A percentile compares a stretch with the other conserved stretches of the same genome.
phyloP scores from a whole-genome alignment of 2,797 vertebrate species.

The Lepilemur ruficaudatus region DNA sequence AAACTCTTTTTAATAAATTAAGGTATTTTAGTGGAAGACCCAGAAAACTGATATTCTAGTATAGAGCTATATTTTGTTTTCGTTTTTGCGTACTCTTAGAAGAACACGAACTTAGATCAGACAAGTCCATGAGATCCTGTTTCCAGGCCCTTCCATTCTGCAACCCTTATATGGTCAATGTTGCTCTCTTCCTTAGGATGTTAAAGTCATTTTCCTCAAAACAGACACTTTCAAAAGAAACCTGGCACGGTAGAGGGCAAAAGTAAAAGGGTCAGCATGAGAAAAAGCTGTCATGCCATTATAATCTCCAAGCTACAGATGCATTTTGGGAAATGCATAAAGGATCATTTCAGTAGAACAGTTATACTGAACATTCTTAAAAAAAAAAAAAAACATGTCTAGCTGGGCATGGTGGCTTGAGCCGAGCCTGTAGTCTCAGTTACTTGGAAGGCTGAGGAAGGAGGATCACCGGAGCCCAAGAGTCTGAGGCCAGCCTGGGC shows the following conservation, averaged over 20 bases:
- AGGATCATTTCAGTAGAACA: not conserved
- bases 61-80: not conserved
- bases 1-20: constrained; percentile 1
- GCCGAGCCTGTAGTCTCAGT: not conserved
- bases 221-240: constrained; percentile 25
- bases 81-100: not conserved
- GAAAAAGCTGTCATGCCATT: not conserved
- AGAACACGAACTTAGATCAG: constrained; percentile 10
- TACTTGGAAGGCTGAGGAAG: too few relatives aligned
- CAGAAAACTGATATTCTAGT: not conserved
- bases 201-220: constrained; percentile 44
- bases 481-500: too few relatives aligned
- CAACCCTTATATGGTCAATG: not conserved
- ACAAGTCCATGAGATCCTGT: not conserved
- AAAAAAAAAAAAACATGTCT: not conserved
- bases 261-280: not conserved
- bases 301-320: not conserved
- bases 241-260: not conserved
- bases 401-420: not conserved
- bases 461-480: too few relatives aligned
- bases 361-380: not conserved
- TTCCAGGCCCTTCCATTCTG: not conserved
- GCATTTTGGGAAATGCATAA: not conserved
- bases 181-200: not conserved
- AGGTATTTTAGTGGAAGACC: not conserved